A percentile compares a stretch with the other conserved stretches of the same genome.
phyloP scores from a whole-genome alignment of 2,113 vertebrate species.

The Numenius arquata region DNA sequence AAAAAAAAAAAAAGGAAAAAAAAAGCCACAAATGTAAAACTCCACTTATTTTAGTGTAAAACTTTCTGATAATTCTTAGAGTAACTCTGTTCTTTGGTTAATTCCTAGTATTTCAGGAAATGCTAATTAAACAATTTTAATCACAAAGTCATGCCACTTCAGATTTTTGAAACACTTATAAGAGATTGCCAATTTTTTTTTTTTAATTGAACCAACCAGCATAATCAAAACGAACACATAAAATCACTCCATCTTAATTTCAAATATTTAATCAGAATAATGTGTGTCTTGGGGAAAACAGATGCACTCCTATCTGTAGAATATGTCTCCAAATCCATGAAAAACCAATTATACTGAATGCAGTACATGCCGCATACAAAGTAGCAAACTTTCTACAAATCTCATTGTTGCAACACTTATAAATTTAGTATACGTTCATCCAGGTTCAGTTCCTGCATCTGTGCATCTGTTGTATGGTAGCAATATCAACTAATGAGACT shows the following conservation, averaged over 20 bases:
- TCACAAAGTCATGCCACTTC: not conserved
- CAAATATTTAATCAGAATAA: constrained; percentile 59
- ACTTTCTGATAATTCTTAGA: not conserved
- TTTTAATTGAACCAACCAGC: not conserved
- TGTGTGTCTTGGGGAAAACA: not conserved
- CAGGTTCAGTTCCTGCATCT: not conserved
- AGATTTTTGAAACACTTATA: not conserved
- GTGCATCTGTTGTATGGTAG: not conserved
- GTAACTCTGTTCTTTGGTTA: not conserved
- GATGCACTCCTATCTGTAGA: not conserved
- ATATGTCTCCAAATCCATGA: not conserved
- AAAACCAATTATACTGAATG: constrained; percentile 3
- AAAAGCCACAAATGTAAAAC: not conserved
- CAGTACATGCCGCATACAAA: not conserved
- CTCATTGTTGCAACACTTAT: not conserved
- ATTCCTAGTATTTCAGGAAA: constrained; percentile 4
- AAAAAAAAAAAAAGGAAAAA: not conserved
- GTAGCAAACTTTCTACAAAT: not conserved
- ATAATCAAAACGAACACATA: constrained; percentile 13
- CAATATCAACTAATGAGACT: constrained; percentile 31
- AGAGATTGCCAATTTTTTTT: not conserved
- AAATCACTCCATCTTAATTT: constrained; percentile 45
- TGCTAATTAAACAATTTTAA: constrained; percentile 43
- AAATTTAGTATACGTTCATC: not conserved
- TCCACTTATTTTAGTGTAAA: not conserved